Evolutionary conservation across 2,888 invertebrate species (phyloP).

Genomic region (Zelleria hepariella): DNA sequence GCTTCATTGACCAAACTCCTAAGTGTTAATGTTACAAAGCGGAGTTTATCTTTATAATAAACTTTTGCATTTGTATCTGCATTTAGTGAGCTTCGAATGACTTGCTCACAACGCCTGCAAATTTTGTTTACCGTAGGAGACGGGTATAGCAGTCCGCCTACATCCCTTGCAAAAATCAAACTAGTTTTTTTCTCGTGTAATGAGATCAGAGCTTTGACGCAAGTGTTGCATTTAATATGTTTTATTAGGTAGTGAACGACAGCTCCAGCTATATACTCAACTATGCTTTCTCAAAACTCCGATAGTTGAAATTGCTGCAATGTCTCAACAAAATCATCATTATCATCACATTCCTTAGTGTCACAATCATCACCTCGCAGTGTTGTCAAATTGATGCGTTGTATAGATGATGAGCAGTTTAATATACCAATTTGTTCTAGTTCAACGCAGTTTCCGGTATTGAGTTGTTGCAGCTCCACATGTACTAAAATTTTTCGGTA

Average conservation of each 20-base stretch:
- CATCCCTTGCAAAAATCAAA: neutral
- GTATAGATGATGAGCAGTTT: neutral
- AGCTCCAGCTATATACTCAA: neutral
- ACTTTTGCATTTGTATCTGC: neutral
- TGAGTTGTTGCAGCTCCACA: neutral
- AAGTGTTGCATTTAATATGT: neutral
- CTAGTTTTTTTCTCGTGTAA: neutral
- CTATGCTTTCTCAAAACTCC: neutral
- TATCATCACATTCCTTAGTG: neutral
- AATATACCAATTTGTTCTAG: neutral
- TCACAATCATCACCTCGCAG: neutral
- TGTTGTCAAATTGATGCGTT: neutral
- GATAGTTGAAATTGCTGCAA: too few species aligned
- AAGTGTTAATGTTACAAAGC: too few species aligned
- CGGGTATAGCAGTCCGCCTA: neutral
- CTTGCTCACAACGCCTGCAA: neutral
- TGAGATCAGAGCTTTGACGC: neutral
- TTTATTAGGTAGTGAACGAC: neutral
- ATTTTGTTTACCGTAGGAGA: neutral
- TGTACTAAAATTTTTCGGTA: neutral
- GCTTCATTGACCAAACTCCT: neutral
- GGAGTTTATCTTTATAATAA: neutral
- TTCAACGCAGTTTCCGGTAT: neutral
- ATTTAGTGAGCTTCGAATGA: neutral
- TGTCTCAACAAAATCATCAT: neutral